Conservation (phyloP, 2,888 invertebrate species). For the Myopa tessellatipennis region DNA sequence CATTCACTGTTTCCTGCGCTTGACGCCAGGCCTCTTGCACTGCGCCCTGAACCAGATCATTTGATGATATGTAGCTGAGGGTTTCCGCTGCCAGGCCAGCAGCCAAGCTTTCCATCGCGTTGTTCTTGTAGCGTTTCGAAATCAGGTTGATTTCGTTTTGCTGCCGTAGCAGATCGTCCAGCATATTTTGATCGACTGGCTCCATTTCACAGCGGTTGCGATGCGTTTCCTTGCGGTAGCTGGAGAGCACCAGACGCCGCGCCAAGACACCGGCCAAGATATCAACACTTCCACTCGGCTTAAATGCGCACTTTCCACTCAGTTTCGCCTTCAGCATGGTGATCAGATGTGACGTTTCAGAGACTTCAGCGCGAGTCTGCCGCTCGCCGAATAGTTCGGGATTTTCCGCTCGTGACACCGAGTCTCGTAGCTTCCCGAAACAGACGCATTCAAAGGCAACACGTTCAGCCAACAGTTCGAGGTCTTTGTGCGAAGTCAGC, state of each 20-base stretch:
- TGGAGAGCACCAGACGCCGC: slow-evolving; percentile 73
- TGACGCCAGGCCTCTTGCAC: slow-evolving; percentile 81
- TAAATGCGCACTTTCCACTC: slow-evolving; percentile 70
- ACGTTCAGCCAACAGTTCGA: slow-evolving; percentile 82
- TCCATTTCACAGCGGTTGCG: slow-evolving; percentile 70
- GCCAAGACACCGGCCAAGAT: slow-evolving; percentile 82
- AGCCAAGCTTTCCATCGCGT: slow-evolving; percentile 77
- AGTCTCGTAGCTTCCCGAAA: slow-evolving; percentile 77
- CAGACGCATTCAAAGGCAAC: slow-evolving; percentile 84
- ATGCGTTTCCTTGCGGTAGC: slow-evolving; percentile 56
- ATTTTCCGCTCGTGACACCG: slow-evolving; percentile 72
- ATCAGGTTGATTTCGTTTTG: slow-evolving; percentile 75
- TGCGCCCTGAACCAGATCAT: slow-evolving; percentile 74
- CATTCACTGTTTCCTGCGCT: slow-evolving; percentile 80
- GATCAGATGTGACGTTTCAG: slow-evolving; percentile 82
- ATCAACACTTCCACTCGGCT: slow-evolving; percentile 72
- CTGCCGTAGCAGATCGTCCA: slow-evolving; percentile 68
- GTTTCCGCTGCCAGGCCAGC: slow-evolving; percentile 79
- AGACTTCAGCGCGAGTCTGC: slow-evolving; percentile 76
- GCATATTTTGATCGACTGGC: slow-evolving; percentile 68
- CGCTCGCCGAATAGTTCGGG: slow-evolving; percentile 72
- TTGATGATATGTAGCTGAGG: slow-evolving; percentile 71
- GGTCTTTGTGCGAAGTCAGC: slow-evolving; percentile 75
- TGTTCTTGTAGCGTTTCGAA: slow-evolving; percentile 75
- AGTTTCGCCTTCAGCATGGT: slow-evolving; percentile 77